Conservation (phyloP, 2,797 vertebrate species). For the Enteromius paludinosus region DNA sequence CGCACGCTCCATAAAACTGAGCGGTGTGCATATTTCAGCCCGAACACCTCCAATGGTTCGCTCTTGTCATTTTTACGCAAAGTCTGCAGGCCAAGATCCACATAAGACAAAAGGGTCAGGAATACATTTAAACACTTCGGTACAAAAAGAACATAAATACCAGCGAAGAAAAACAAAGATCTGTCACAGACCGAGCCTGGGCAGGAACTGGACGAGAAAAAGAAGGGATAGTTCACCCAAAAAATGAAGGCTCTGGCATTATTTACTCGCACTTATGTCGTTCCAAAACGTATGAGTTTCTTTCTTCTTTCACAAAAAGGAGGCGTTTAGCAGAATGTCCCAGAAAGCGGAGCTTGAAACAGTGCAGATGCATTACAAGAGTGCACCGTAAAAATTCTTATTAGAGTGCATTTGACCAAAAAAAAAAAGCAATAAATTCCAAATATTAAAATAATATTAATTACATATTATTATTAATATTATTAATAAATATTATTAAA, state of each 20-base stretch:
- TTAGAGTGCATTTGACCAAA: not conserved
- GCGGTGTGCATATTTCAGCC: slow-evolving; percentile 50
- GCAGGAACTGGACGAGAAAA: slow-evolving; percentile 7
- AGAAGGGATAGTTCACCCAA: not conserved
- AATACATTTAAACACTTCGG: slow-evolving; percentile 45
- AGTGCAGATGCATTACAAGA: not conserved
- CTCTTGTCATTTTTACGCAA: slow-evolving; percentile 49
- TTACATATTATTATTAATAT: no score
- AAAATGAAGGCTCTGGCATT: not conserved
- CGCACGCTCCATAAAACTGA: slow-evolving; percentile 54
- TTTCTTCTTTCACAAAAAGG: not conserved
- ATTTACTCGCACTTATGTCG: not conserved
- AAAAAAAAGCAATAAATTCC: no score
- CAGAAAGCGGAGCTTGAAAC: not conserved
- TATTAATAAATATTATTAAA: no score
- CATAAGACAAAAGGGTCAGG: slow-evolving; percentile 57
- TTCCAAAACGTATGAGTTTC: not conserved
- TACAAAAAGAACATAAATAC: slow-evolving; percentile 59
- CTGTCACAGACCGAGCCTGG: slow-evolving; percentile 37
- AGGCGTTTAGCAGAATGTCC: not conserved
- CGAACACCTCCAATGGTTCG: slow-evolving; percentile 36
- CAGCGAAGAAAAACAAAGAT: slow-evolving; percentile 54
- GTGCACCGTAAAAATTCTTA: not conserved
- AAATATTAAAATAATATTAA: not conserved
- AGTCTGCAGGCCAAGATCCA: slow-evolving; percentile 52